Evolutionary conservation across 2,797 vertebrate species (phyloP), one percentile per base, ranked within the genome.

Genomic region (Enteromius fasciolatus): DNA sequence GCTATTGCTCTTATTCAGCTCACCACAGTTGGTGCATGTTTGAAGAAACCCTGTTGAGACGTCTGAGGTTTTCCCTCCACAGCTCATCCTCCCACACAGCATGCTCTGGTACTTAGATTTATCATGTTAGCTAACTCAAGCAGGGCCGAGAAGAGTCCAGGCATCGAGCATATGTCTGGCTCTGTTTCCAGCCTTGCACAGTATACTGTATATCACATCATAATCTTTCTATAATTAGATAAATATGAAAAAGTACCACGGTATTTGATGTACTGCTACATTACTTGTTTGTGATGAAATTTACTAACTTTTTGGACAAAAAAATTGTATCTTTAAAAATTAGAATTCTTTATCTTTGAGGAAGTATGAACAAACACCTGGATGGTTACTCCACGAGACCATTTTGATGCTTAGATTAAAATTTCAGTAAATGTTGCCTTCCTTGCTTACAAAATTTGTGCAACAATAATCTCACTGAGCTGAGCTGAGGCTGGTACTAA

Each of bases 1-100:
- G 77, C 76, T 44, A 18, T 28, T 59, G 73, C 39, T 50, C 20
- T 78, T 50, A 28, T 10, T 70, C 41, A 48, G 41, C 66, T 48
- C 36, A 1, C 12, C 48, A 23, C 31, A 80, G 14, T 33, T 33
- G 25, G 52, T 76, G 46, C 54, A 64, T 44, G 72, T 52, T 44
- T 28, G n/a, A 44, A 76, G 82, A 76, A 78, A 54, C 81, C 3
- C 10, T 20, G 63, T 23, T 54, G 10, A 80, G 82, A 83, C 64
- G 39, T 57, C 59, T 77, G 52, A 46, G 61, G 33, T 80, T 82
- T 57, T 59, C 39, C 39, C 63, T 44, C 73, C 7, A 5, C 59
- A 31, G 31, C 33, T 39, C 63, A 11, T 57, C 63, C 81, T 44
- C 50, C 20, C 48, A 68, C 63, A 69, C 63, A 48, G 14, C 73